Evolutionary conservation across 2,888 invertebrate genomes (phyloP), one percentile per base, ranked within the genome.

Genomic region (Ochropleura plecta): DNA sequence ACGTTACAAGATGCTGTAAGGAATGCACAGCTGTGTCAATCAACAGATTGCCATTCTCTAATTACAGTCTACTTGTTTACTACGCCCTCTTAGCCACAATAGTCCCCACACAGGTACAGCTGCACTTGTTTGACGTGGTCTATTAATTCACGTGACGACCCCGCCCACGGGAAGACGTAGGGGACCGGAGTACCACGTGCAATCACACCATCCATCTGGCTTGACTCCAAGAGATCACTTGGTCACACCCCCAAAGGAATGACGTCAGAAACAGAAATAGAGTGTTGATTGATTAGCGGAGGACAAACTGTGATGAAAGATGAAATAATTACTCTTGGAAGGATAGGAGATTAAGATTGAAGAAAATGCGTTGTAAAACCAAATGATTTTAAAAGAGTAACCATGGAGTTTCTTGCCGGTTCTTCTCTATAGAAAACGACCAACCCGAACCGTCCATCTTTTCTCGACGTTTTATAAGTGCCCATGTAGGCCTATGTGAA

Each of bases 161-260:
- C 75, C 73, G 65, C 86, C 80, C 64, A 78, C 77, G 81, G 53
- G 69, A 76, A 80, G 75, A 81, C 79, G 80, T 59, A 49, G 49
- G 42, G 83, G 79, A 72, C 78, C 77, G 73, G 40, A 59, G 60
- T 62, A 75, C 86, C 90, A 90, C 90, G 89, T 89, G 90, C 76
- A 46, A 65, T 84, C 80, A 76, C 70, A 70, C 84, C 84, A 86
- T 57, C 7, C 6, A 73, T 44, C 67, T 79, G 86, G 85, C 83
- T 70, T 12, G 70, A 53, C 68, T 86, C 90, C 90, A 90, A 88
- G 66, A 89, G 74, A 72, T 83, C 77, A 85, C 85, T 84, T 88
- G 84, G 90, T 90, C 92, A 93, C 92, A 92, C 92, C 93, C 90
- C 59, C 86, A 87, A 74, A 73, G 46, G 40, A 16, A 68, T 86